phyloP scores from a whole-genome alignment of 2,888 invertebrate species.

The Laspeyria flexula region DNA sequence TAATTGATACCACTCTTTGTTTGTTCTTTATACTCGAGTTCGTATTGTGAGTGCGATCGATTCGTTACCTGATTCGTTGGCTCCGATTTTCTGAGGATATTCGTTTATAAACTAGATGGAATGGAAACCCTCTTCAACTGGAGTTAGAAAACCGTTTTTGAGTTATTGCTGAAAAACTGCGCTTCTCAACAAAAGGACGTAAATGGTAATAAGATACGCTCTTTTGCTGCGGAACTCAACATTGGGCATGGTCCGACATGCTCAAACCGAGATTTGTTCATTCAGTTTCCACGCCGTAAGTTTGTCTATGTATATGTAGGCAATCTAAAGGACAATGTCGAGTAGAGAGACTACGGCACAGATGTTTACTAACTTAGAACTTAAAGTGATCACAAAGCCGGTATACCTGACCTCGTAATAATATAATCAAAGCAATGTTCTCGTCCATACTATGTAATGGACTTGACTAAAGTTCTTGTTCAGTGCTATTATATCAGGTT shows the following conservation, averaged over 20 bases:
- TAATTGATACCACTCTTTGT: slow-evolving; percentile 64
- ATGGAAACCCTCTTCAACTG: too few species aligned
- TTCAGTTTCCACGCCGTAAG: not conserved
- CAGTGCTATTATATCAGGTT: not conserved
- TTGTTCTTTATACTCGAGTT: slow-evolving; percentile 45
- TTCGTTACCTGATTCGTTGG: slow-evolving; percentile 31
- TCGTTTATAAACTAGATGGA: too few species aligned
- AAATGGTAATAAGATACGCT: too few species aligned
- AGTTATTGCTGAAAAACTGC: too few species aligned
- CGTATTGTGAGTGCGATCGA: slow-evolving; percentile 32
- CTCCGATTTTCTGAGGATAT: not conserved
- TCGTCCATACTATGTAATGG: not conserved
- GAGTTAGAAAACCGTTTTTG: too few species aligned
- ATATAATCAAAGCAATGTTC: slow-evolving; percentile 9
- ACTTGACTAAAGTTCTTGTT: not conserved
- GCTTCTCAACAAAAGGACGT: too few species aligned
- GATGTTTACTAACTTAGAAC: slow-evolving; percentile 14
- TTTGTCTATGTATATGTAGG: not conserved
- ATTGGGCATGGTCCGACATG: too few species aligned
- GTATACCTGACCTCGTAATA: slow-evolving; percentile 12
- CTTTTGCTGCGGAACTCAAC: too few species aligned
- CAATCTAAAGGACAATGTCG: slow-evolving; percentile 2
- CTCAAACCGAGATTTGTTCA: too few species aligned
- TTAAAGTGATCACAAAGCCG: slow-evolving; percentile 12
- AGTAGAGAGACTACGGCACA: slow-evolving; percentile 1